These are phyloP conservation scores for Drosophila greeni DNA, from an alignment of 2,888 invertebrate genomes.

Conservation along the genomic window DNA sequence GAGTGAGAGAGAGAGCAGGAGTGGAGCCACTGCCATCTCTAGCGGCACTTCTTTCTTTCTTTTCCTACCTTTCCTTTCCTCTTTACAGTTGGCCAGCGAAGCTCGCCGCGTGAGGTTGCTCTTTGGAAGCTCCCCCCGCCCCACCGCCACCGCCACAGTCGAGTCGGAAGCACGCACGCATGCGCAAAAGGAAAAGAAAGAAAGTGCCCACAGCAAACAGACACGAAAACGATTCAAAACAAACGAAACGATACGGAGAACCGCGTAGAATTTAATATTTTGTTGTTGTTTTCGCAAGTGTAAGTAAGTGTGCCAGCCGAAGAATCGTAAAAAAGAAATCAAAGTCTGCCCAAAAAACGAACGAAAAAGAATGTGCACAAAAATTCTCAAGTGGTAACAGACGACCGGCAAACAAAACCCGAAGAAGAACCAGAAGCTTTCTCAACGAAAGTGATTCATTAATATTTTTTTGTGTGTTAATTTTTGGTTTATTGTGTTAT, in stretches of 20 bases:
- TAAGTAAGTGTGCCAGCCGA: conserved; percentile 59
- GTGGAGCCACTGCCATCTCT: conserved; percentile 3
- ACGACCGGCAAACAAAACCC: conserved; percentile 45
- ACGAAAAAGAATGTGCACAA: conserved; percentile 24
- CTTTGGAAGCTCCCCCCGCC: conserved; percentile 5
- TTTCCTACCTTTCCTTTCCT: conserved; percentile 1
- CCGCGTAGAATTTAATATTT: conserved; percentile 14
- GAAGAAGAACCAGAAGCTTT: conserved; percentile 55
- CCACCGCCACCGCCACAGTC: conserved; percentile 23
- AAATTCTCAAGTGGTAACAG: conserved; percentile 44
- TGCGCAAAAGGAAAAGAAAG: conserved; percentile 50
- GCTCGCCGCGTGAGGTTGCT: conserved; percentile 61
- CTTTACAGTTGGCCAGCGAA: conserved; percentile 58
- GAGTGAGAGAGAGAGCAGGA: background rate
- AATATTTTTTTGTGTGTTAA: background rate
- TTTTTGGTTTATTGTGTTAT: conserved; percentile 32
- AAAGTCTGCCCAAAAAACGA: conserved; percentile 45
- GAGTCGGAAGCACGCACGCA: conserved; percentile 12
- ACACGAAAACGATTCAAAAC: conserved; percentile 18
- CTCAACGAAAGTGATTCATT: conserved; percentile 72
- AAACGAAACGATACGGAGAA: conserved; percentile 9
- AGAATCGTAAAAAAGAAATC: conserved; percentile 58
- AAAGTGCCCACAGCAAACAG: conserved; percentile 51
- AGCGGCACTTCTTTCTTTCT: conserved; percentile 31
- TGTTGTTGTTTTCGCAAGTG: conserved; percentile 23